Evolutionary conservation across 2,888 invertebrate species (phyloP), one percentile per base, ranked within the genome.

Genomic region (Pristionchus mayeri): DNA sequence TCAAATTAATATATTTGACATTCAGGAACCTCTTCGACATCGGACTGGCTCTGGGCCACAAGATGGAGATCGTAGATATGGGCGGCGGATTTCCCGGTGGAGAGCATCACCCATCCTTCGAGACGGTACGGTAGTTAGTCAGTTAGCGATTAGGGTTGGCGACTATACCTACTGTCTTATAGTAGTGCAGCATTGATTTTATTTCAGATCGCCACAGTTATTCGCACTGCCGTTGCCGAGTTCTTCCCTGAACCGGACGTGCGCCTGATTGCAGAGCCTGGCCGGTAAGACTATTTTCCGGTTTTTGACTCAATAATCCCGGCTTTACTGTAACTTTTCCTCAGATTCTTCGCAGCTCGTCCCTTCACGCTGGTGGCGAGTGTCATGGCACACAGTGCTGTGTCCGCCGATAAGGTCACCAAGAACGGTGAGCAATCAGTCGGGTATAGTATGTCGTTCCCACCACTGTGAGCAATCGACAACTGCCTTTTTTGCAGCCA

Each of bases 181-280:
- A 44, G 44, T 9, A 44, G 7, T 6, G 44, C 6, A 44, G 7
- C 7, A 44, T 44, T 44, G 44, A 54, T 54, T 54, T 21, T 7
- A 54, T n/a, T 54, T 7, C 54, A 54, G 96, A 96, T 97, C 92
- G 95, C 97, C 2, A 94, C 94, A 21, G 95, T 96, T 88, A 95
- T 98, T 87, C 97, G 97, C 93, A 92, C 94, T 21, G 95, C 97
- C 0, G 93, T 99, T 88, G 95, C 96, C 86, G 95, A 95, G 86
- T 95, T 95, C 93, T 98, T 99, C 94, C 95, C 96, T n/a, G 78
- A 88, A 9, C 76, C 85, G 6, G 30, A 44, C 27, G 95, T 97
- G 88, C 95, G 95, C 37, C 95, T 99, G 86, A 97, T 99, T 92
- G 97, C 98, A 16, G 98, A 99, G 93, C 98, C 98, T 0, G 99